Conservation (phyloP, 2,113 vertebrate genomes). For the Proteles cristata region DNA sequence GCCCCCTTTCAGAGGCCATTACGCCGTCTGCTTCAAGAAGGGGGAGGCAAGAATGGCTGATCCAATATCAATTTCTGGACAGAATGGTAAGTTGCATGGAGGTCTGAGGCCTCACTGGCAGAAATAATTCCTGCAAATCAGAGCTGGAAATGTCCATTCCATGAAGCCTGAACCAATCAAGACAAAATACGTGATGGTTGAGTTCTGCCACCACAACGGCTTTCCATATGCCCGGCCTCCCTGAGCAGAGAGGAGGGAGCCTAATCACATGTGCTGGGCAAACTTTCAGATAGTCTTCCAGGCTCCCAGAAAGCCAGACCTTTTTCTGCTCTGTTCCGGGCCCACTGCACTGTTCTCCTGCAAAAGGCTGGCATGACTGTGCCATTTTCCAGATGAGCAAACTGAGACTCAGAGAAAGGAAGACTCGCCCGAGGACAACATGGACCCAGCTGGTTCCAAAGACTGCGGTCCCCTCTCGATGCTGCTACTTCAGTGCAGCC, state of each 20-base stretch:
- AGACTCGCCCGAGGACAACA: not conserved
- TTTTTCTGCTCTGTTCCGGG: not conserved
- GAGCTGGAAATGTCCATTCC: not conserved
- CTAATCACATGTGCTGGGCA: not conserved
- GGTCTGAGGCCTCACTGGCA: not conserved
- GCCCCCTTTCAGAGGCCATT: conserved; percentile 56
- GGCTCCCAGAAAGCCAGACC: not conserved
- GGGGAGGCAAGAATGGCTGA: not conserved
- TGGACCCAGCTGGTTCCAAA: not conserved
- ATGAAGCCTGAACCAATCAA: not conserved
- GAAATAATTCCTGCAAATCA: not conserved
- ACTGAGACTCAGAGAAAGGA: conserved; percentile 5
- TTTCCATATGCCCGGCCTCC: not conserved
- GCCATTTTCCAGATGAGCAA: not conserved
- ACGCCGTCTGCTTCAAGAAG: not conserved
- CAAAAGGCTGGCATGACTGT: not conserved
- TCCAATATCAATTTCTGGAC: conserved; percentile 54
- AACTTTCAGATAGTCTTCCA: not conserved
- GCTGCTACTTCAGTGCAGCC: not conserved
- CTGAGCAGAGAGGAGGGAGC: not conserved
- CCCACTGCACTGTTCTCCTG: not conserved
- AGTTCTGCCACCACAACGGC: not conserved
- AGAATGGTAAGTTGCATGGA: conserved; percentile 10
- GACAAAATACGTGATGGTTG: not conserved
- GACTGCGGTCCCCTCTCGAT: not conserved